Evolutionary conservation across 2,888 invertebrate species (phyloP).

Genomic region (Arenicola marina): DNA sequence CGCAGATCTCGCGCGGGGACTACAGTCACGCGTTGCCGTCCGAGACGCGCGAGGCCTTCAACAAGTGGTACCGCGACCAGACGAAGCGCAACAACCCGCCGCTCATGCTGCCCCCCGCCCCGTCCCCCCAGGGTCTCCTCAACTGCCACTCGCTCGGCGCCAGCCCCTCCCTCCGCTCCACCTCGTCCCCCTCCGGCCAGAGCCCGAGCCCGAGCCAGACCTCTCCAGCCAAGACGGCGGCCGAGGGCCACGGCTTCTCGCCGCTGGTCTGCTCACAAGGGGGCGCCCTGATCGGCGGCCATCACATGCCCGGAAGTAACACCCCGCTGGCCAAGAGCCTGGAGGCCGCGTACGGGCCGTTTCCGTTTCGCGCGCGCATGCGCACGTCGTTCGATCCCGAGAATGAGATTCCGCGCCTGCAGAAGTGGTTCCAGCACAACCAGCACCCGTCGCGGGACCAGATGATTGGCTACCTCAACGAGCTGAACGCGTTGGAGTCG

Average conservation of each 20-base stretch:
- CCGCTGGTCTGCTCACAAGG: too few species aligned
- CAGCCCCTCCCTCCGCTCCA: constrained; percentile 2
- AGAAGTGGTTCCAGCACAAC: constrained; percentile 96
- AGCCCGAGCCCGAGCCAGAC: not conserved
- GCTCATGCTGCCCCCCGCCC: constrained; percentile 30
- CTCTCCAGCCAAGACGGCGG: not conserved
- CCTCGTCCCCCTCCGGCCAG: constrained; percentile 27
- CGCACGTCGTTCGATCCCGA: constrained; percentile 97
- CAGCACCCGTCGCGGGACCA: constrained; percentile 96
- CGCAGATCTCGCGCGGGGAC: constrained; percentile 78
- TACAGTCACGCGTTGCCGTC: constrained; percentile 71
- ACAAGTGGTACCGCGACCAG: constrained; percentile 78
- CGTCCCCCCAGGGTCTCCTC: constrained; percentile 10
- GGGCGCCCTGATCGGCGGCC: constrained; percentile 2
- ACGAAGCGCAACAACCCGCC: constrained; percentile 18
- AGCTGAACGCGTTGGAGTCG: constrained; percentile 89
- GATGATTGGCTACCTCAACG: constrained; percentile 93
- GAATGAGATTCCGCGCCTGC: constrained; percentile 91
- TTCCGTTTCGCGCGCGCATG: constrained; percentile 70
- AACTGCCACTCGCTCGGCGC: too few species aligned
- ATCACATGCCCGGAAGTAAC: constrained; percentile 5
- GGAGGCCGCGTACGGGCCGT: constrained; percentile 2
- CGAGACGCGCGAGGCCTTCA: constrained; percentile 84
- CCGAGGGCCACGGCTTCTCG: not conserved
- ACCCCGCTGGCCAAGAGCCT: constrained; percentile 9